Evolutionary conservation across 2,113 vertebrate species (phyloP).

Genomic region (Zosterops hypoxanthus): DNA sequence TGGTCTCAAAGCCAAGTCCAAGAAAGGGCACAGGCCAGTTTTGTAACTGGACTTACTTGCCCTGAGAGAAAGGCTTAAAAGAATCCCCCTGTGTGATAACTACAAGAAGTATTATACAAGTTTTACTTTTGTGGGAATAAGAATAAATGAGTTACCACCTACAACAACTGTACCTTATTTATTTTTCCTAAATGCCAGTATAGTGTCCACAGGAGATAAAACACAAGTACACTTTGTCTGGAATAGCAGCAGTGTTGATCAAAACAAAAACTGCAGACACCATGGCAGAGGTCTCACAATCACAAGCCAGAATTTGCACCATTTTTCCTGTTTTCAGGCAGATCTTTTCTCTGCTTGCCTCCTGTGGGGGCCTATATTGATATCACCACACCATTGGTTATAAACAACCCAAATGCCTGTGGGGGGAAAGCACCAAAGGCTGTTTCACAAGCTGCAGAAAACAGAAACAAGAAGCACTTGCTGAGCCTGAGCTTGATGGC

Average conservation of each 20-base stretch:
- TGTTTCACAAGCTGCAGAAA: neutral
- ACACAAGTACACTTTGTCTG: neutral
- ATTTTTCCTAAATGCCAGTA: neutral
- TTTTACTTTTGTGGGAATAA: neutral
- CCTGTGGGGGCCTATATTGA: neutral
- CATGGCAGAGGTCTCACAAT: neutral
- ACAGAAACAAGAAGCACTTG: neutral
- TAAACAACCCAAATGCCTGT: neutral
- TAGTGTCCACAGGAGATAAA: neutral
- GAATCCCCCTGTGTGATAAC: neutral
- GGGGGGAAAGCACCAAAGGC: neutral
- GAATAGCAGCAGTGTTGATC: neutral
- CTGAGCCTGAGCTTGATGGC: neutral
- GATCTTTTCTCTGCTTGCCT: neutral
- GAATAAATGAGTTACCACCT: neutral
- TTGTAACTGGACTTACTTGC: neutral
- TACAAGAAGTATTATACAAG: neutral
- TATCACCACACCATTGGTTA: neutral
- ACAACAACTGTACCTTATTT: neutral
- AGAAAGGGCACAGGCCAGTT: neutral
- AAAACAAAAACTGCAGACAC: neutral
- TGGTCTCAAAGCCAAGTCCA: neutral
- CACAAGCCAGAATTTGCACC: neutral
- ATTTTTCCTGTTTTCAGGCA: neutral
- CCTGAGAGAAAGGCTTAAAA: neutral